Base-by-base conservation (phyloP, 1,140 invertebrate species). In the Brachystomella parvula region DNA sequence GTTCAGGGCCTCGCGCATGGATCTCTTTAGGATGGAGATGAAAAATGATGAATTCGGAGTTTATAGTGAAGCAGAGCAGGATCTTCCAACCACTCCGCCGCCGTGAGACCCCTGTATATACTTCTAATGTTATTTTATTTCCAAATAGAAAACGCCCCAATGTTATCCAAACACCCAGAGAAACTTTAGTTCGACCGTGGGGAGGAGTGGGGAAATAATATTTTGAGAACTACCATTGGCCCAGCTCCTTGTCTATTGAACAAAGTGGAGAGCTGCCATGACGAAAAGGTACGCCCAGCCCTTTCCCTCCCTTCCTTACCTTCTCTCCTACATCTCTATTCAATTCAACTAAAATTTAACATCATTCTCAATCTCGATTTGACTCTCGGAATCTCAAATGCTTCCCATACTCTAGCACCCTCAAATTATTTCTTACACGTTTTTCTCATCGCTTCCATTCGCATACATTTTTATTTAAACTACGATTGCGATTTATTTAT, bases 121-220 rank as follows among this genome's bases (percentile, higher is more conserved):
- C 35, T 39, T 39, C 6, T 39, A 39, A 26, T 53, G 24, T 26
- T 53, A 15, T 53, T 15, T 53, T 53, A 53, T 53, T 53, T 53
- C 49, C 24, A 19, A 53, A 19, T 53, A 26, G 49, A 53, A 15
- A 53, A 53, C 49, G 49, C 49, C 49, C 49, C 49, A 53, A 15
- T 53, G 49, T 53, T 53, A 19, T 26, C 49, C 49, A 53, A 53
- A 53, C 15, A 53, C 15, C 49, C 49, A 53, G 49, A 24, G 49
- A 53, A 53, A 53, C 15, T 53, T 53, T 53, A 12, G 12, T 26
- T 53, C 12, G 12, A 15, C 12, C 12, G 49, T 19, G 49, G 49
- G 49, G 49, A 53, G 49, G 49, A 53, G 49, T 53, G 49, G 49
- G 49, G 49, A 53, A 53, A 53, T 26, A 53, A 53, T 26, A 53